A percentile compares a stretch with the other conserved stretches of the same genome.
Conservation (phyloP, 2,113 vertebrate species). For the Notothenia rossii region DNA sequence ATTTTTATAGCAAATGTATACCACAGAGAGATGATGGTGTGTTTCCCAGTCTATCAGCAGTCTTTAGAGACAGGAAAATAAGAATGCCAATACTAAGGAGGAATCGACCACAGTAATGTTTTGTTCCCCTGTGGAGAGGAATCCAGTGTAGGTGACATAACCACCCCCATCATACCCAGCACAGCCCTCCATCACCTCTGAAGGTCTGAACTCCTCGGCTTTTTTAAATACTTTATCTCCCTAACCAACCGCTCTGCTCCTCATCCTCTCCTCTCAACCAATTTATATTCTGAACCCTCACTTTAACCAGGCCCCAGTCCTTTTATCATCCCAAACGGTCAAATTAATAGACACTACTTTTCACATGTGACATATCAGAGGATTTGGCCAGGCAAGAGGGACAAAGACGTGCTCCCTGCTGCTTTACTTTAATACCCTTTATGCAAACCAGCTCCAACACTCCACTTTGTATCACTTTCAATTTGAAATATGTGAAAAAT, state of each 20-base stretch:
- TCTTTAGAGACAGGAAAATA: constrained; percentile 50
- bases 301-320: constrained; percentile 39
- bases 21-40: constrained; percentile 18
- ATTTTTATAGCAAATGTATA: constrained; percentile 29
- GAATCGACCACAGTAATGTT: constrained; percentile 68
- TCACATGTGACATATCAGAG: constrained; percentile 52
- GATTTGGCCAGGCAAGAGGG: constrained; percentile 3
- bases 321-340: constrained; percentile 53
- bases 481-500: constrained; percentile 1
- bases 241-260: constrained; percentile 38
- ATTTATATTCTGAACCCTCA: constrained; percentile 56
- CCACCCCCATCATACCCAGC: constrained; percentile 55
- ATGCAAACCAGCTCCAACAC: constrained; percentile 19
- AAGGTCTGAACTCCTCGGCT: constrained; percentile 54
- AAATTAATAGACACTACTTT: constrained; percentile 59
- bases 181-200: constrained; percentile 68
- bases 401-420: constrained; percentile 34
- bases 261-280: constrained; percentile 39
- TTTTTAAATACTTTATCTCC: constrained; percentile 60
- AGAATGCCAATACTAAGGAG: constrained; percentile 33
- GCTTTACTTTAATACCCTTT: constrained; percentile 42
- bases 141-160: constrained; percentile 60
- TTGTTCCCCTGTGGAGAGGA: constrained; percentile 48
- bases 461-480: constrained; percentile 6
- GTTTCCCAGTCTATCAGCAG: constrained; percentile 40